Conservation (phyloP, 2,113 vertebrate species). For the Callopanchax toddi region DNA sequence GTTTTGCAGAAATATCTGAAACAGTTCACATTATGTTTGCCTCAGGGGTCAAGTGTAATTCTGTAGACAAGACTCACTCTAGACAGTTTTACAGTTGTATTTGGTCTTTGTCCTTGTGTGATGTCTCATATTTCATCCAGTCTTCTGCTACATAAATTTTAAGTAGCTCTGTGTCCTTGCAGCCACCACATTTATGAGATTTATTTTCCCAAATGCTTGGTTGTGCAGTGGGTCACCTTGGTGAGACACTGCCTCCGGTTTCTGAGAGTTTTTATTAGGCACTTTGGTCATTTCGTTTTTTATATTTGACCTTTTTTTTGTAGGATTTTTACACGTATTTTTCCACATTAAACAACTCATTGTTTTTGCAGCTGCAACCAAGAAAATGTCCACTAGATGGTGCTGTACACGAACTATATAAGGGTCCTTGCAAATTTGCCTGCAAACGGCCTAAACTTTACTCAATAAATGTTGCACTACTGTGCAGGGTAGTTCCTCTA, state of each 20-base stretch:
- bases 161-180: neutral
- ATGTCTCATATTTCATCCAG: neutral
- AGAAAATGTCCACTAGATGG: neutral
- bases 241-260: neutral
- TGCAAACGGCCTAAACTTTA: too few species aligned
- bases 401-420: neutral
- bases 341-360: too few species aligned
- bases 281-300: too few species aligned
- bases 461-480: too few species aligned
- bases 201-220: neutral
- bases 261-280: too few species aligned
- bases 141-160: neutral
- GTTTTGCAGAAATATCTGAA: too few species aligned
- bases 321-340: neutral
- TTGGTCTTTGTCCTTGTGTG: neutral
- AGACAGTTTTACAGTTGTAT: neutral
- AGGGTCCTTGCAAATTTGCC: too few species aligned
- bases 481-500: too few species aligned
- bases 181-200: neutral
- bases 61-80: neutral
- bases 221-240: neutral
- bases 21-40: too few species aligned
- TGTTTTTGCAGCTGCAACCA: neutral
- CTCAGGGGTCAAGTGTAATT: neutral
- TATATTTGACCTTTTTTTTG: too few species aligned